phyloP scores from a whole-genome alignment of 2,113 vertebrate species.

The Chaetops frenatus region DNA sequence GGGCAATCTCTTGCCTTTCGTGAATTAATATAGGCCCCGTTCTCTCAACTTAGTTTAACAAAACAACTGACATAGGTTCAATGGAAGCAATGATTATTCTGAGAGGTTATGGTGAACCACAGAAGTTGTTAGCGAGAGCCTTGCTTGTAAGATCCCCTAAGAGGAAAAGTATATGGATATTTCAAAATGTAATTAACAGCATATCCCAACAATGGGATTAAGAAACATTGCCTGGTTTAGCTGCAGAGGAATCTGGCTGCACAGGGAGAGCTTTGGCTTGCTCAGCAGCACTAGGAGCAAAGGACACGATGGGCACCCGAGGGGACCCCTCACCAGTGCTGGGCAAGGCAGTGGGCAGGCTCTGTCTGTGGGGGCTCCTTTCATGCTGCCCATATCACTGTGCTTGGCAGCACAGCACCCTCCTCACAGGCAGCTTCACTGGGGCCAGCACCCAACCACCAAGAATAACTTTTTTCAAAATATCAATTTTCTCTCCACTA shows the following conservation, averaged over 20 bases:
- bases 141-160: neutral
- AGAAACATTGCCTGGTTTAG: neutral
- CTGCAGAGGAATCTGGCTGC: neutral
- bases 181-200: conserved; percentile 31
- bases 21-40: conserved; percentile 15
- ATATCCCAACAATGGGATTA: neutral
- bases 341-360: neutral
- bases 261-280: neutral
- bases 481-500: neutral
- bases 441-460: neutral
- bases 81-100: conserved; percentile 29
- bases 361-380: neutral
- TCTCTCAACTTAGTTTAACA: conserved; percentile 40
- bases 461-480: neutral
- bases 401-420: fast-evolving
- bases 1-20: conserved; percentile 29
- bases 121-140: neutral
- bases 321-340: neutral
- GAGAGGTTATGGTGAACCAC: conserved; percentile 7
- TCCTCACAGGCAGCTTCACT: fast-evolving
- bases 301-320: neutral
- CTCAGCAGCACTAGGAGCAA: neutral
- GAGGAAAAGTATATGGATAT: conserved; percentile 40
- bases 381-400: neutral
- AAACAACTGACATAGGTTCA: conserved; percentile 56